Evolutionary conservation across 2,113 vertebrate genomes (phyloP).

Genomic region (Poicephalus meyeri): DNA sequence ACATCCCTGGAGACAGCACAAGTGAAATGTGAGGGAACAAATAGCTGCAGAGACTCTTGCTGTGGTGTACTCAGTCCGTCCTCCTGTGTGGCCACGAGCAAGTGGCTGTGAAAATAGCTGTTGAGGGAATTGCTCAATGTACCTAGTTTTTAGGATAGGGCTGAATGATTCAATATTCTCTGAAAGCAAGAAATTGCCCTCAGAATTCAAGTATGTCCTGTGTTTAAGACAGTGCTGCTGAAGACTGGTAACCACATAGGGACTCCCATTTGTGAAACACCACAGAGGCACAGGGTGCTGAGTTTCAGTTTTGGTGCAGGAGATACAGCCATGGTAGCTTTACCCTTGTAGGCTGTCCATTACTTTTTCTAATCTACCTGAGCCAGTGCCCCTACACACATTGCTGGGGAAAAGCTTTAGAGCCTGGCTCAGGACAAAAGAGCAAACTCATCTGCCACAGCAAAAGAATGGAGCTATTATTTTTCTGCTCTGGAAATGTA

Average conservation of each 20-base stretch:
- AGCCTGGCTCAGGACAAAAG: background rate
- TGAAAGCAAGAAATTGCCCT: background rate
- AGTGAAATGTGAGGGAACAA: background rate
- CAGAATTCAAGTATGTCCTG: background rate
- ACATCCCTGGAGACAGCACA: background rate
- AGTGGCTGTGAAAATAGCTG: background rate
- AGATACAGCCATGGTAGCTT: accelerated
- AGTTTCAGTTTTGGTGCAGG: accelerated
- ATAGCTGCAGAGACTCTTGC: background rate
- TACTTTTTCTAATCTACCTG: background rate
- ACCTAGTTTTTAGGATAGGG: background rate
- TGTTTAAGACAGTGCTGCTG: background rate
- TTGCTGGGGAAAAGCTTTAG: background rate
- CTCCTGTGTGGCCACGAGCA: background rate
- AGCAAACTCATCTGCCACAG: background rate
- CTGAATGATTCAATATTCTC: background rate
- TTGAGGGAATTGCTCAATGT: background rate
- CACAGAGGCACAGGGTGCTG: accelerated
- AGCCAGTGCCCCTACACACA: accelerated
- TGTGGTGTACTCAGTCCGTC: background rate
- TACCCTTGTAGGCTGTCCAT: background rate
- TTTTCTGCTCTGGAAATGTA: background rate
- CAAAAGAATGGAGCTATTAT: background rate
- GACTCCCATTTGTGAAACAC: background rate
- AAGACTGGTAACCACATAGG: background rate